Evolutionary conservation across 2,888 invertebrate genomes (phyloP).

Genomic region (Drosophila borealis): DNA sequence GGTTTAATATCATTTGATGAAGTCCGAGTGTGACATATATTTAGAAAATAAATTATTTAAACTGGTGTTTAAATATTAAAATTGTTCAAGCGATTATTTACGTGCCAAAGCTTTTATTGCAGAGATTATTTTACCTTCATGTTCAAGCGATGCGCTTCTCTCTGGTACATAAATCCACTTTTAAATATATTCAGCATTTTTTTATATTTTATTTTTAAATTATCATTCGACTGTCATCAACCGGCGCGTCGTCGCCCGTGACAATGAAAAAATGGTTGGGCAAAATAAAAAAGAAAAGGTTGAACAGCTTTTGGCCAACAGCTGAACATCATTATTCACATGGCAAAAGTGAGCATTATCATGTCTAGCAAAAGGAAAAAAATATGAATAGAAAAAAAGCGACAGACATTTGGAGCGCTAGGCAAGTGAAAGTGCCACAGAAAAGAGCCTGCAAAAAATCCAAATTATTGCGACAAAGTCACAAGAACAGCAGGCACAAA

Average conservation of each 20-base stretch:
- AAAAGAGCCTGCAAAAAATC: neutral
- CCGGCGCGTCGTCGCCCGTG: conserved; percentile 48
- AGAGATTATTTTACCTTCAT: neutral
- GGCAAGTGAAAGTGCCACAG: conserved; percentile 15
- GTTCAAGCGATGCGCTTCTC: neutral
- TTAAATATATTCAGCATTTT: neutral
- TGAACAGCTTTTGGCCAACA: conserved; percentile 48
- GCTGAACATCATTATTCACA: conserved; percentile 74
- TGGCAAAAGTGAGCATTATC: conserved; percentile 65
- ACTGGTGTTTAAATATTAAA: neutral
- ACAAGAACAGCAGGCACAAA: conserved; percentile 1
- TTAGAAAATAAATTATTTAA: neutral
- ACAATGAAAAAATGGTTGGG: conserved; percentile 58
- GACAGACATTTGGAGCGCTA: neutral
- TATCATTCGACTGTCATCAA: conserved; percentile 65
- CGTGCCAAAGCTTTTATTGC: neutral
- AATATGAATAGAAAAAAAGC: conserved; percentile 17
- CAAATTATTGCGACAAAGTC: conserved; percentile 11
- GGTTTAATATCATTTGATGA: neutral
- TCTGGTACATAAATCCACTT: neutral
- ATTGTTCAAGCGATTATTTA: neutral
- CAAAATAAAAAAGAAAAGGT: conserved; percentile 28
- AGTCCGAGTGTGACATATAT: neutral
- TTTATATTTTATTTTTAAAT: conserved; percentile 21
- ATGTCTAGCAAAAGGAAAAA: conserved; percentile 33